A percentile compares a stretch with the other conserved stretches of the same genome.
phyloP scores from a whole-genome alignment of 2,888 invertebrate species.

The Cheilosia pagana region DNA sequence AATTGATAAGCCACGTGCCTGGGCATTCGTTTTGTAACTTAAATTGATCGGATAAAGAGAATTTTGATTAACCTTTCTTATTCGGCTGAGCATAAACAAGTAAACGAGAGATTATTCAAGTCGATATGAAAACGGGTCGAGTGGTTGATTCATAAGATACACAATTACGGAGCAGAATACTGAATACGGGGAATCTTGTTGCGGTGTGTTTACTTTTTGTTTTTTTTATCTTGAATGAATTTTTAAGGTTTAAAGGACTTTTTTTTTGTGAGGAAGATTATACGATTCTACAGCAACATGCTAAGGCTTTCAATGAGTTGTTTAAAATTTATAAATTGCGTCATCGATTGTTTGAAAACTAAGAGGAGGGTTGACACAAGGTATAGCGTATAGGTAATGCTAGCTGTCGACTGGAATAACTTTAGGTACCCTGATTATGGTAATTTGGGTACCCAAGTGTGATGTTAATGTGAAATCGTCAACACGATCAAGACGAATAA shows the following conservation, averaged over 20 bases:
- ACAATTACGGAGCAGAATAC: conserved; percentile 5
- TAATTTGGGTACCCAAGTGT: no score
- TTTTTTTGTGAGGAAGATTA: neutral
- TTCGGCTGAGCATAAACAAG: conserved; percentile 1
- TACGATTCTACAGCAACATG: no score
- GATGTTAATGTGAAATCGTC: no score
- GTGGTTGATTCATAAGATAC: conserved; percentile 12
- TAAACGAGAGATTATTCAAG: neutral
- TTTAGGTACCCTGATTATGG: no score
- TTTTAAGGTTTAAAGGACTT: neutral
- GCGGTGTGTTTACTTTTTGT: neutral
- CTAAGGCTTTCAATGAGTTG: no score
- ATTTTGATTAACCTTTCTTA: conserved; percentile 22
- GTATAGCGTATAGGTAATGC: no score
- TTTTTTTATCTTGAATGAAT: neutral
- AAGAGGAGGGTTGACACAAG: no score
- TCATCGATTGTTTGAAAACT: no score
- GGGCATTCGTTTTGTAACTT: conserved; percentile 47
- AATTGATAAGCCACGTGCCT: conserved; percentile 57
- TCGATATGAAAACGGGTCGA: conserved; percentile 7
- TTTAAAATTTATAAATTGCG: no score
- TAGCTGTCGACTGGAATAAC: no score
- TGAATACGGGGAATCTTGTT: neutral
- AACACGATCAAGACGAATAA: no score
- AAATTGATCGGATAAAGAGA: conserved; percentile 60